phyloP scores from a whole-genome alignment of 1,140 invertebrate species.

The Platorchestia sp. region DNA sequence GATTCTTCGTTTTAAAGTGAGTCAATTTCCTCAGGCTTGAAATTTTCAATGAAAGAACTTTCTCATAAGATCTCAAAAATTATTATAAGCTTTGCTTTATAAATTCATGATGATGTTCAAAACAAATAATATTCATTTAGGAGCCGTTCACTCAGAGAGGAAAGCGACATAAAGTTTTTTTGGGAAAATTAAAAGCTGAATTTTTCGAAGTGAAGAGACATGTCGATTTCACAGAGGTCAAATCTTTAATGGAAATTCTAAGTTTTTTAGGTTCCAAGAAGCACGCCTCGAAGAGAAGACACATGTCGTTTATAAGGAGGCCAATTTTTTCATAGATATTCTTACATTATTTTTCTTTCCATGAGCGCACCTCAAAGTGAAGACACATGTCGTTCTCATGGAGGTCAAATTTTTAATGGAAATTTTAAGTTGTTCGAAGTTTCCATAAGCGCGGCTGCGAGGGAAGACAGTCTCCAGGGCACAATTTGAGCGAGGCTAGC shows the following conservation, averaged over 20 bases:
- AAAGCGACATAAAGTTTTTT: background rate
- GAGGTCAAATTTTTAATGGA: background rate
- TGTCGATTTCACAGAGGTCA: too few relatives aligned
- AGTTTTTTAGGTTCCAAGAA: too few relatives aligned
- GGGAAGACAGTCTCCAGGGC: background rate
- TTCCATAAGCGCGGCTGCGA: background rate
- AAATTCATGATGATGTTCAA: background rate
- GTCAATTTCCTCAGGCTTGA: too few relatives aligned
- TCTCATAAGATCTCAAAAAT: background rate
- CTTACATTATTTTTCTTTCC: background rate
- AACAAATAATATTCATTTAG: background rate
- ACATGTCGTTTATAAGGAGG: background rate
- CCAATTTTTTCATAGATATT: background rate
- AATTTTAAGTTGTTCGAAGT: background rate
- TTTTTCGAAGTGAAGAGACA: background rate
- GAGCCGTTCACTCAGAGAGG: background rate
- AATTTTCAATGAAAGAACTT: background rate
- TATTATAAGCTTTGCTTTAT: too few relatives aligned
- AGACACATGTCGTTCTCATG: background rate
- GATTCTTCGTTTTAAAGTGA: too few relatives aligned
- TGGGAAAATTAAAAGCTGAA: background rate
- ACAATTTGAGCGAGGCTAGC: background rate
- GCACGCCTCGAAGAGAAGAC: too few relatives aligned
- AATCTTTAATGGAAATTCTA: too few relatives aligned
- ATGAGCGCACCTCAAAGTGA: background rate